These are phyloP conservation scores for Bellardia pandia DNA, from an alignment of 2,888 invertebrate species.

Conservation along the genomic window DNA sequence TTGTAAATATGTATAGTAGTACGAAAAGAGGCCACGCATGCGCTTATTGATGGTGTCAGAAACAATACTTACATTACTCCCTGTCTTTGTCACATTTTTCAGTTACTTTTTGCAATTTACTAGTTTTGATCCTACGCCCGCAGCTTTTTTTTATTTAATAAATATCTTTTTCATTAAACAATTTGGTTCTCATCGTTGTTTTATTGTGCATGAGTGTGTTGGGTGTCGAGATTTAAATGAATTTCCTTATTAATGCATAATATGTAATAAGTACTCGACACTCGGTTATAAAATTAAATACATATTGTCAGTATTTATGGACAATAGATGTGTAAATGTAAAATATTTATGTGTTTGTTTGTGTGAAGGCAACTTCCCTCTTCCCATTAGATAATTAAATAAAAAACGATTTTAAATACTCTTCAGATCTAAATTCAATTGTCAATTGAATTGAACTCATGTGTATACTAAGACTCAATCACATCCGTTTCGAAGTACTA, in stretches of 20 bases:
- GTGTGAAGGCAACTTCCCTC: conserved; percentile 51
- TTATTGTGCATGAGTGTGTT: conserved; percentile 49
- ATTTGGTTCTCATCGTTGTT: conserved; percentile 77
- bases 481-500: conserved; percentile 34
- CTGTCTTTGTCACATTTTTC: conserved; percentile 54
- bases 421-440: conserved; percentile 41
- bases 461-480: conserved; percentile 24
- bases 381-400: conserved; percentile 57
- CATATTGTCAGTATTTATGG: conserved; percentile 40
- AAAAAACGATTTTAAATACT: conserved; percentile 41
- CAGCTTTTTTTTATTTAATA: conserved; percentile 77
- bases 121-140: conserved; percentile 79
- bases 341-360: not conserved
- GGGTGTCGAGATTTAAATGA: conserved; percentile 81
- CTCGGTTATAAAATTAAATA: conserved; percentile 43
- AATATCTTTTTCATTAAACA: conserved; percentile 66
- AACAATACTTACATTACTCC: not conserved
- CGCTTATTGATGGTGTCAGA: conserved; percentile 34
- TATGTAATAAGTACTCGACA: conserved; percentile 62
- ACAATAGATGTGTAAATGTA: conserved; percentile 44
- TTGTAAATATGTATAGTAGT: conserved; percentile 18
- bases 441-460: conserved; percentile 5
- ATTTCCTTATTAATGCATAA: conserved; percentile 81
- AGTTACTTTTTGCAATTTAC: conserved; percentile 66
- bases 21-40: conserved; percentile 52